Conservation (phyloP, 2,888 invertebrate genomes). For the Drosophila peninsularis region DNA sequence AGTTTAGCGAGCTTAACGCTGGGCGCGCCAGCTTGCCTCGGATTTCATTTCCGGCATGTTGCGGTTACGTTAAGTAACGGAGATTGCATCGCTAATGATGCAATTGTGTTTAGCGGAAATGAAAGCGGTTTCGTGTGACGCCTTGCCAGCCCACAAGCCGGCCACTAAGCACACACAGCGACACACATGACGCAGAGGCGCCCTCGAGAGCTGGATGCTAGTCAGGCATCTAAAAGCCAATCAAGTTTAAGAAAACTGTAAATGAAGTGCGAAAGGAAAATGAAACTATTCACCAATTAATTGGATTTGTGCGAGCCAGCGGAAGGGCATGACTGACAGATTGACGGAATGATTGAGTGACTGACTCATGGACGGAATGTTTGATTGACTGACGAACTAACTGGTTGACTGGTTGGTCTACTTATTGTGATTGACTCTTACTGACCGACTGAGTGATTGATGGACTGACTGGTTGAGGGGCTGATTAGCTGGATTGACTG, state of each 20-base stretch:
- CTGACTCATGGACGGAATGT: not conserved
- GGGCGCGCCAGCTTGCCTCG: constrained; percentile 70
- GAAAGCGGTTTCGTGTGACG: constrained; percentile 78
- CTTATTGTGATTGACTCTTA: not conserved
- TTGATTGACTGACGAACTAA: not conserved
- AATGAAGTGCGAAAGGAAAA: constrained; percentile 18
- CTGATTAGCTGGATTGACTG: not conserved
- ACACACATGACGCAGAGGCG: constrained; percentile 18
- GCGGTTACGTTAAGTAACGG: constrained; percentile 80
- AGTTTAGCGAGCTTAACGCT: constrained; percentile 62
- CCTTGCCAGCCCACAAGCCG: constrained; percentile 50
- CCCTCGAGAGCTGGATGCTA: constrained; percentile 22
- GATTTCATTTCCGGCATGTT: constrained; percentile 81
- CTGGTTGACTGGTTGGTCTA: no score
- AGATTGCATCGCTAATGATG: constrained; percentile 81
- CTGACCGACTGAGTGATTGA: not conserved
- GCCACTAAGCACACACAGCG: constrained; percentile 24
- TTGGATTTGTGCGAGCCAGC: constrained; percentile 38
- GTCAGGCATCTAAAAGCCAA: constrained; percentile 37
- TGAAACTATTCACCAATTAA: constrained; percentile 53
- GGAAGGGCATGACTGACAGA: constrained; percentile 34
- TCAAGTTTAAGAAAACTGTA: constrained; percentile 51
- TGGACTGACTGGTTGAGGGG: not conserved
- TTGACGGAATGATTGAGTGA: not conserved
- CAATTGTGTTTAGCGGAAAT: constrained; percentile 80